phyloP scores from a whole-genome alignment of 2,888 invertebrate genomes.

The Andrena praecox region DNA sequence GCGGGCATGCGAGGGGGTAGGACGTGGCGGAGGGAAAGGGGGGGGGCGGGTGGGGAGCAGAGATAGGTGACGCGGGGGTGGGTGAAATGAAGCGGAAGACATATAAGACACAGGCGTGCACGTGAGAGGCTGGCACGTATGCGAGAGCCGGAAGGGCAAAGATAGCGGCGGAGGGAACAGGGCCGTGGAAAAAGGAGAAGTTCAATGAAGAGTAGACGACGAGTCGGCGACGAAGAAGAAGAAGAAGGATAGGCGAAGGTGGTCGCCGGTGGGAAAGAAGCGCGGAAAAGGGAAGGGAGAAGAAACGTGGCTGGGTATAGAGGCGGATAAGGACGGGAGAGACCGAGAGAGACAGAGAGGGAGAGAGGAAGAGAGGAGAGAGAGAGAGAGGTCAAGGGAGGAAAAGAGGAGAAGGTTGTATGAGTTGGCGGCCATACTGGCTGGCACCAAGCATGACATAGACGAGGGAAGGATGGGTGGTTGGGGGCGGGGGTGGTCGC shows the following conservation, averaged over 20 bases:
- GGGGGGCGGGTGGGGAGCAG: slow-evolving; percentile 54
- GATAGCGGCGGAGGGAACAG: slow-evolving; percentile 59
- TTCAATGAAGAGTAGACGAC: slow-evolving; percentile 66
- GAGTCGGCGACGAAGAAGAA: slow-evolving; percentile 46
- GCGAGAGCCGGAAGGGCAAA: slow-evolving; percentile 69
- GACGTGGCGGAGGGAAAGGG: slow-evolving; percentile 37
- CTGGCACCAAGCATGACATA: slow-evolving; percentile 80
- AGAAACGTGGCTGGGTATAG: slow-evolving; percentile 35
- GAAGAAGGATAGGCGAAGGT: slow-evolving; percentile 31
- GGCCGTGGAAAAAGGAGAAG: slow-evolving; percentile 56
- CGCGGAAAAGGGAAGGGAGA: slow-evolving; percentile 26
- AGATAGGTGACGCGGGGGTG: slow-evolving; percentile 62
- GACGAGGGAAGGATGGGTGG: slow-evolving; percentile 75
- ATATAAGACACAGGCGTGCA: slow-evolving; percentile 60
- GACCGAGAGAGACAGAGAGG: slow-evolving; percentile 29
- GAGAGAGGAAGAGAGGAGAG: slow-evolving; percentile 63
- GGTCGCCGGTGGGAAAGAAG: slow-evolving; percentile 26
- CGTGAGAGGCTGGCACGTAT: slow-evolving; percentile 64
- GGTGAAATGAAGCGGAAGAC: slow-evolving; percentile 68
- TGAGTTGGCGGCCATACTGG: slow-evolving; percentile 83
- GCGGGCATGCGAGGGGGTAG: slow-evolving; percentile 57
- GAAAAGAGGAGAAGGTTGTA: slow-evolving; percentile 80
- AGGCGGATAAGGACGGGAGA: slow-evolving; percentile 52
- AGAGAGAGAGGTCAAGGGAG: slow-evolving; percentile 74
- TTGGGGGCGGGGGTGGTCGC: slow-evolving; percentile 83